A percentile compares a stretch with the other conserved stretches of the same genome.
phyloP scores from a whole-genome alignment of 2,797 vertebrate genomes.

The Chromis chromis region DNA sequence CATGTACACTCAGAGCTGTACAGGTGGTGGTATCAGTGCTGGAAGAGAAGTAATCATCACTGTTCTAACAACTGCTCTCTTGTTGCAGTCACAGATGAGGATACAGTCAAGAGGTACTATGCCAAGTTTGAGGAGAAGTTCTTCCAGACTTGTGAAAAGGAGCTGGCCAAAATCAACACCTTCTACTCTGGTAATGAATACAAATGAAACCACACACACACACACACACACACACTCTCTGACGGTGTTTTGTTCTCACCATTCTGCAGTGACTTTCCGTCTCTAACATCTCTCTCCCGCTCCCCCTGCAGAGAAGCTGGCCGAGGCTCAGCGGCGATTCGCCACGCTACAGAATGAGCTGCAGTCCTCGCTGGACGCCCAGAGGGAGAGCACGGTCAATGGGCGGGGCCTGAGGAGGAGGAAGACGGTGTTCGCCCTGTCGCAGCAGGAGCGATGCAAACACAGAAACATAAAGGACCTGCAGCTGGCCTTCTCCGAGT shows the following conservation, averaged over 20 bases:
- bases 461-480: conserved; percentile 97
- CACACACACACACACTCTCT: background rate
- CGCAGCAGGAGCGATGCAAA: conserved; percentile 95
- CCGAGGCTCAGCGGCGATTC: conserved; percentile 95
- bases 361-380: conserved; percentile 95
- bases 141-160: conserved; percentile 97
- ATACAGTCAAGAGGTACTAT: conserved; percentile 95
- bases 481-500: conserved; percentile 99
- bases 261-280: background rate
- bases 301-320: conserved; percentile 90
- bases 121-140: conserved; percentile 98
- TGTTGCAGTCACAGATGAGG: conserved; percentile 92
- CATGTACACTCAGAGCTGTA: too few relatives aligned
- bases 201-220: background rate
- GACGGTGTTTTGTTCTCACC: background rate
- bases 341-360: conserved; percentile 97
- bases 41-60: background rate
- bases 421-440: conserved; percentile 95
- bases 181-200: conserved; percentile 93
- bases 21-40: background rate
- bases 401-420: conserved; percentile 87
- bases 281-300: background rate
- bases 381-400: conserved; percentile 90
- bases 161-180: conserved; percentile 98
- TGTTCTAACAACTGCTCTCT: background rate